Conservation (phyloP, 1,140 invertebrate genomes). For the Drosophila bocki region DNA sequence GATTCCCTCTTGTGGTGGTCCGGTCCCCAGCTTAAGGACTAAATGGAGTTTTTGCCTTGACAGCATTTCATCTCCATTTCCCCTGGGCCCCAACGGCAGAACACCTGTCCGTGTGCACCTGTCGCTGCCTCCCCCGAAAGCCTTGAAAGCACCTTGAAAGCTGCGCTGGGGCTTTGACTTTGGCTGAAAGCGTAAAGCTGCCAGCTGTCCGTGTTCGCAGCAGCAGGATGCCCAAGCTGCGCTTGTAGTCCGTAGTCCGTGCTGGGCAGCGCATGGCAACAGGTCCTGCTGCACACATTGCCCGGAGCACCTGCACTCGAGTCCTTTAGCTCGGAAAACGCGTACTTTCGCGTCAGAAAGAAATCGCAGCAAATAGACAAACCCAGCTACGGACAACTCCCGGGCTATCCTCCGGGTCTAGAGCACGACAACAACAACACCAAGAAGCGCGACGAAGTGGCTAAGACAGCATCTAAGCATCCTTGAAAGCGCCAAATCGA, state of each 20-base stretch:
- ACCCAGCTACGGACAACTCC: not conserved
- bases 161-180: constrained; percentile 15
- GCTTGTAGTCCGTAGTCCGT: constrained; percentile 27
- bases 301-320: constrained; percentile 10
- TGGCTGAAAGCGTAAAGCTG: constrained; percentile 24
- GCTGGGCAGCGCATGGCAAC: constrained; percentile 54
- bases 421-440: not conserved
- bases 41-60: not conserved
- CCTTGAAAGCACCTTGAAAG: constrained; percentile 15
- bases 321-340: not conserved
- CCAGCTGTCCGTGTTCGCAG: not conserved
- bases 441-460: not conserved
- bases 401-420: not conserved
- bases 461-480: constrained; percentile 6
- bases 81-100: not conserved
- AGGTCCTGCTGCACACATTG: constrained; percentile 39
- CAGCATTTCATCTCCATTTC: not conserved
- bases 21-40: not conserved
- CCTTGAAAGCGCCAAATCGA: constrained; percentile 18
- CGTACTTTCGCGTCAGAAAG: not conserved
- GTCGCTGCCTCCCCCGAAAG: constrained; percentile 2
- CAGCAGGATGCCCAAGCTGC: not conserved
- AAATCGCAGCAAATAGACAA: not conserved
- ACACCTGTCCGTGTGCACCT: constrained; percentile 11
- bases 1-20: not conserved